Percentiles rank a stretch among this genome's conserved stretches.
These are phyloP conservation scores for Callocephalon fimbriatum DNA, from an alignment of 2,113 vertebrate genomes.

Conservation along the genomic window DNA sequence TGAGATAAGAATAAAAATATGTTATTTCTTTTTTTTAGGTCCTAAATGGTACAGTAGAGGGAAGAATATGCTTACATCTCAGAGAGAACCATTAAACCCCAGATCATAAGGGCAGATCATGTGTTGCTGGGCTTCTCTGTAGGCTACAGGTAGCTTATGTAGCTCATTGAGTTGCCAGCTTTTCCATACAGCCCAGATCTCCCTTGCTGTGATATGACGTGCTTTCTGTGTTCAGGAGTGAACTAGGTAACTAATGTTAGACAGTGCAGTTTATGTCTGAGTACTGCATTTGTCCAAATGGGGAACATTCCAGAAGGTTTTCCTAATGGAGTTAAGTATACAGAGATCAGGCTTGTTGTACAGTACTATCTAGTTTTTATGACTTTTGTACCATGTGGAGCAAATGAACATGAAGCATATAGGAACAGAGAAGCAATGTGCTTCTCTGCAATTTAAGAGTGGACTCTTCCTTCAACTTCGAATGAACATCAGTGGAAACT, in stretches of 20 bases:
- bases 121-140: neutral
- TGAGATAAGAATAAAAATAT: neutral
- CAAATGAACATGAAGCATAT: neutral
- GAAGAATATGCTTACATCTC: neutral
- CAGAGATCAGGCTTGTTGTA: neutral
- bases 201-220: accelerated
- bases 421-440: neutral
- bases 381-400: neutral
- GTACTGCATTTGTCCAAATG: neutral
- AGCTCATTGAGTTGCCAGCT: neutral
- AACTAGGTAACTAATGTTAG: neutral
- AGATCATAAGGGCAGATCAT: neutral
- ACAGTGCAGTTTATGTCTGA: neutral
- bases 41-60: neutral
- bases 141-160: neutral
- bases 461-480: neutral
- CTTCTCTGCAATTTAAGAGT: neutral
- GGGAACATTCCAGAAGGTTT: neutral
- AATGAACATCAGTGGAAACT: neutral
- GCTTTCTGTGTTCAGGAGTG: neutral
- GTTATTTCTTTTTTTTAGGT: neutral
- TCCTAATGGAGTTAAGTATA: neutral
- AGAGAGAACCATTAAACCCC: neutral
- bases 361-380: neutral
- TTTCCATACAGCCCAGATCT: neutral